Evolutionary conservation across 2,888 invertebrate genomes (phyloP), one percentile per base, ranked within the genome.

Genomic region (Caenorhabditis wallacei): DNA sequence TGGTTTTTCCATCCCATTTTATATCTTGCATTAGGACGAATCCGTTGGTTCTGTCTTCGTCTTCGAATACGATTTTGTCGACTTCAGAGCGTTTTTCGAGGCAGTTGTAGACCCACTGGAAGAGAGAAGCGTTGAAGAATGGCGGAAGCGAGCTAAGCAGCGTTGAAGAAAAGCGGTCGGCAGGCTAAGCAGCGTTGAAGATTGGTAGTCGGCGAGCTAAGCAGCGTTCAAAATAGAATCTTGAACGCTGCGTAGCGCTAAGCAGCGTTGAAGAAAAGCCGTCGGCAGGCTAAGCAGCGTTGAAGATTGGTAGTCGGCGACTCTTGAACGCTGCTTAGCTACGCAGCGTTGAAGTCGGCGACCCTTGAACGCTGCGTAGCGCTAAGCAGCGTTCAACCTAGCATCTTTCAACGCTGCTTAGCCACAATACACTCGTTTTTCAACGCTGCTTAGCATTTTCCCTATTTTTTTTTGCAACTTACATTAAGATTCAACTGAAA

Each of bases 41-140:
- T 0, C 98, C 97, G 84, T 93, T 94, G 56, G 94, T 94, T 1
- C 95, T 94, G 92, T 96, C 95, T 5, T 94, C 89, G 92, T 96
- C 96, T 92, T 96, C 95, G 92, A 94, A 95, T 7, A 97, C 94
- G 61, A 99, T 95, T 84, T 96, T 94, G 26, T 98, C 97, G 1
- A 94, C 93, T 93, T 99, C 99, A 59, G 95, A 95, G 92, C 95
- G 96, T 90, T 96, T 96, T 74, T 96, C 95, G 69, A 99, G 92
- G 84, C 99, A 96, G 92, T 99, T 99, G 92, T 96, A 95, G 0
- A 98, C 95, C 99, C 99, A 99, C 96, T 97, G 93, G 22, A 94
- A 94, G 22, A 4, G 1, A 11, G 11, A 57, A 37, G 43, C 43
- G n/a, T 7, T 40, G 63, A 8, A 74, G n/a, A n/a, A n/a, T n/a